A percentile compares a stretch with the other conserved stretches of the same genome.
Evolutionary conservation across 2,113 vertebrate species (phyloP).

Genomic region (Daubentonia madagascariensis): DNA sequence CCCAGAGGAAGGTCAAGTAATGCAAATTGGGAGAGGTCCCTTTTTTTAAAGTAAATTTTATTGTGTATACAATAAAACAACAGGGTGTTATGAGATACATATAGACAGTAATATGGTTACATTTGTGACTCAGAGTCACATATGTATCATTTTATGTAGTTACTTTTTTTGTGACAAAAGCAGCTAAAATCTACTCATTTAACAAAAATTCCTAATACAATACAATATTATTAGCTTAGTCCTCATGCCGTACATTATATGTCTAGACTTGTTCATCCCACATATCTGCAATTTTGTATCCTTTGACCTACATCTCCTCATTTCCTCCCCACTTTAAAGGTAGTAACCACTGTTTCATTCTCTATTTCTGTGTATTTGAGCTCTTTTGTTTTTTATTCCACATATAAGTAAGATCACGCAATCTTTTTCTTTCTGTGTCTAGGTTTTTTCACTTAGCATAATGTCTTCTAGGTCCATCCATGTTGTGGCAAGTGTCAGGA

Average conservation of each 20-base stretch:
- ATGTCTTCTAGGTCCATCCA: neutral
- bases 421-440: neutral
- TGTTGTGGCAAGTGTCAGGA: neutral
- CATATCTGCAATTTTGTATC: neutral
- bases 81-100: neutral
- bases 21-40: neutral
- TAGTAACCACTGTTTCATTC: neutral
- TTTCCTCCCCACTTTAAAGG: neutral
- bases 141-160: neutral
- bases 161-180: neutral
- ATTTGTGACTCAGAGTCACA: neutral
- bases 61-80: neutral
- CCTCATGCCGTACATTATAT: neutral
- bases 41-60: neutral
- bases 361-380: neutral
- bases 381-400: neutral
- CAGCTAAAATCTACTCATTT: neutral
- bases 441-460: neutral
- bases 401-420: neutral
- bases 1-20: neutral
- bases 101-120: neutral
- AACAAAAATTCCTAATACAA: neutral
- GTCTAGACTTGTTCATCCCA: neutral
- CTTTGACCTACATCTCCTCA: neutral
- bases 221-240: neutral